These are phyloP conservation scores for Coregonus clupeaformis DNA, from an alignment of 2,113 vertebrate species.

Conservation along the genomic window DNA sequence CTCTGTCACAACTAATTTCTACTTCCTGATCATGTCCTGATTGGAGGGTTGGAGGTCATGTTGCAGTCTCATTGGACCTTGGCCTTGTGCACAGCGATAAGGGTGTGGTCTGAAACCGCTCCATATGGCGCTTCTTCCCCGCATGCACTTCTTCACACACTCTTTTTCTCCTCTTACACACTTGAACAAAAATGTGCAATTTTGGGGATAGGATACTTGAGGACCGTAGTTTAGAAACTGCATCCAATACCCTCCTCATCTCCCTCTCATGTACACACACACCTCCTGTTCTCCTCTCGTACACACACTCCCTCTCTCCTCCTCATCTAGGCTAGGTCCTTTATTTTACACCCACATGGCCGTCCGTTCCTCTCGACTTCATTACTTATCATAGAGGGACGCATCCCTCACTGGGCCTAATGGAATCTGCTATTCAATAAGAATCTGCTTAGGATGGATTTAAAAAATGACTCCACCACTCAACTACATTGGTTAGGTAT, in stretches of 20 bases:
- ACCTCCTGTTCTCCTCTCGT: background rate
- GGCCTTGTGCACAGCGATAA: background rate
- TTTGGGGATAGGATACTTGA: no score
- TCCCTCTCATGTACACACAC: conserved; percentile 24
- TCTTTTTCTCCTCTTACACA: no score
- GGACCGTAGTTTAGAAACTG: background rate
- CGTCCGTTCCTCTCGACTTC: background rate
- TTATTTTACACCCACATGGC: background rate
- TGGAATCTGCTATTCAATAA: conserved; percentile 29
- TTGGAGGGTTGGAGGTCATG: conserved; percentile 2
- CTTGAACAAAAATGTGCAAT: no score
- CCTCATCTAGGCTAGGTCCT: background rate
- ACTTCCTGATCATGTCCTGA: conserved; percentile 6
- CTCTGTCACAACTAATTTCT: conserved; percentile 1
- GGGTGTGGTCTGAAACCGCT: background rate
- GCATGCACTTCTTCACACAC: background rate
- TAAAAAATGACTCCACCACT: conserved; percentile 9
- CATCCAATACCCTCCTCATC: background rate
- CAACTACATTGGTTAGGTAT: conserved; percentile 14
- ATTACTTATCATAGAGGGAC: conserved; percentile 11
- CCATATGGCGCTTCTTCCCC: background rate
- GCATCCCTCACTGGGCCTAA: conserved; percentile 15
- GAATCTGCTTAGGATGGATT: conserved; percentile 33
- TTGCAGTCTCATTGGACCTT: conserved; percentile 3
- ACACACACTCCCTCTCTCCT: conserved; percentile 17